phyloP scores from a whole-genome alignment of 2,888 invertebrate genomes.

The Petrolisthes cinctipes region DNA sequence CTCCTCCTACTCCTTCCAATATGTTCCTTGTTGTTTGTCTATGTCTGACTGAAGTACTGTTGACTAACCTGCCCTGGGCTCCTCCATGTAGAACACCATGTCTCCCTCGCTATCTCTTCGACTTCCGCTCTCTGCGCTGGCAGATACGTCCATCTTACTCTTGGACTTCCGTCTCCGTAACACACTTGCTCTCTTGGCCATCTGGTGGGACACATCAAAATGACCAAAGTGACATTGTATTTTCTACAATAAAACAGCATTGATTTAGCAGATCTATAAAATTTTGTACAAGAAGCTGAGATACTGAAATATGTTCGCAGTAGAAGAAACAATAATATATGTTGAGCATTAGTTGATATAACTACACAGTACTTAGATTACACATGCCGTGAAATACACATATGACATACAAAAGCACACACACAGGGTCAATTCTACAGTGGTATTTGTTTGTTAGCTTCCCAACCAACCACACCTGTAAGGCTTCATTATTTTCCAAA shows the following conservation, averaged over 20 bases:
- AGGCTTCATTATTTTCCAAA: too few species aligned
- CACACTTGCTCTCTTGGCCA: conserved; percentile 81
- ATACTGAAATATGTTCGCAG: too few species aligned
- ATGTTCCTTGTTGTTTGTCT: neutral
- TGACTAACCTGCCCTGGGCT: conserved; percentile 70
- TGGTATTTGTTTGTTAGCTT: too few species aligned
- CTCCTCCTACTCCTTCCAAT: neutral
- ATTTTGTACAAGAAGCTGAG: neutral
- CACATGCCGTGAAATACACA: too few species aligned
- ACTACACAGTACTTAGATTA: too few species aligned
- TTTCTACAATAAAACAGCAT: neutral
- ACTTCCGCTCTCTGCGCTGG: conserved; percentile 62
- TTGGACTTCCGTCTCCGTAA: conserved; percentile 79
- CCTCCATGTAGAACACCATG: conserved; percentile 72
- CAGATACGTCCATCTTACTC: conserved; percentile 76
- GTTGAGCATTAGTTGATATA: too few species aligned
- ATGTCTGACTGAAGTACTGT: neutral
- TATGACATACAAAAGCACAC: too few species aligned
- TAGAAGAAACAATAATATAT: too few species aligned
- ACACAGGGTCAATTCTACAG: too few species aligned
- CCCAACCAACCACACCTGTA: too few species aligned
- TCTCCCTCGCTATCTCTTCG: conserved; percentile 76
- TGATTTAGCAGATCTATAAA: neutral
- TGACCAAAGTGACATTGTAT: neutral
- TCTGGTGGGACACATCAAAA: conserved; percentile 74